Evolutionary conservation across 1,140 invertebrate species (phyloP), one percentile per base, ranked within the genome.

Genomic region (Leptinotarsa undecemlineata): DNA sequence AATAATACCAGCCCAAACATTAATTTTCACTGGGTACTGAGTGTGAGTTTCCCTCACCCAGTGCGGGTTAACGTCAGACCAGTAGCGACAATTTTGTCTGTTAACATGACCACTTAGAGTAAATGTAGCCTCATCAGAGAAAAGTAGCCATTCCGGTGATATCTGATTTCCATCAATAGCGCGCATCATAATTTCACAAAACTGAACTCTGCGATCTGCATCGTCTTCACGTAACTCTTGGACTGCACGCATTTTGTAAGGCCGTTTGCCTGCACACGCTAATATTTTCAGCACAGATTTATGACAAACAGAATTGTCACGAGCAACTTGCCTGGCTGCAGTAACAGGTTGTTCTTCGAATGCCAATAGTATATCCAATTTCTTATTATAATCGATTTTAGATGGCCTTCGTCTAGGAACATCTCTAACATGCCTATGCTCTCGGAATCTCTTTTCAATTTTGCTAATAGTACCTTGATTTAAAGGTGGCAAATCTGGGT

Each of bases 181-280:
- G 60, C 3, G 11, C 69, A 76, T 78, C 63, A 78, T 76, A 71
- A 74, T 67, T 74, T 78, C 64, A 74, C 74, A 78, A 74, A 78
- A 76, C 73, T 76, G 48, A 47, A 51, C 74, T 78, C 60, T 77
- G 15, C 47, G 64, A 61, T 77, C 47, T 23, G 69, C 73, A 74
- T 74, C 72, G 71, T 76, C 71, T 78, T 76, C 72, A 20, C 68
- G 48, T 61, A 69, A 33, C 66, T 77, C 74, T 67, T 76, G 71
- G 64, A 60, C 73, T 74, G 64, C 60, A 42, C 57, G 47, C 23
- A 67, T 47, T 71, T 76, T 73, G 67, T 66, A 76, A 33, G 77
- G 68, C 33, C 74, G 57, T 61, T 19, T 68, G 20, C 47, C 15
- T 5, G 15, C 17, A 3, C n/a, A 14, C 33, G 13, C 15, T 42